Conservation (phyloP, 2,797 vertebrate genomes). For the Bovichtus diacanthus region DNA sequence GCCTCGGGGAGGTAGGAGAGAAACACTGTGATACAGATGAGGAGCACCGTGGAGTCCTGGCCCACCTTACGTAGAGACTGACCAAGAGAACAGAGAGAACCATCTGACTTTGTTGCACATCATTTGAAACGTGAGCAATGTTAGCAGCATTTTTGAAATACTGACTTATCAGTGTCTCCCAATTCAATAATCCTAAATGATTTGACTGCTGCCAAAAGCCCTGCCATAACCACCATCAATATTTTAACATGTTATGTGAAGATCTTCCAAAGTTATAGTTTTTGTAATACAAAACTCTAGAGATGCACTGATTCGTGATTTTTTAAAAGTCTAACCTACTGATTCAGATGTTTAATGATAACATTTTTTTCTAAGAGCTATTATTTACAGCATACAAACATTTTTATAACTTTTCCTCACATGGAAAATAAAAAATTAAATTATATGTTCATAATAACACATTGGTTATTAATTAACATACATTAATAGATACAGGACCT, state of each 20-base stretch:
- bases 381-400: no score
- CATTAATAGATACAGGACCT: no score
- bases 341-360: not conserved
- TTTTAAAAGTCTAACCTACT: no score
- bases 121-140: conserved; percentile 48
- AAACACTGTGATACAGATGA: conserved; percentile 96
- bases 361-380: not conserved
- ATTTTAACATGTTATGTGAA: not conserved
- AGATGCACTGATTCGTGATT: no score
- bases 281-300: not conserved
- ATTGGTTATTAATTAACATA: no score
- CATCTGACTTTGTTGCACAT: conserved; percentile 61
- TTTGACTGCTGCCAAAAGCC: not conserved
- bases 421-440: no score
- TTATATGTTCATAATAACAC: no score
- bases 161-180: not conserved
- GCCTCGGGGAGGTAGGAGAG: conserved; percentile 95
- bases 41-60: conserved; percentile 94
- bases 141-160: not conserved
- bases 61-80: conserved; percentile 94
- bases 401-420: no score
- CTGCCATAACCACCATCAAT: not conserved
- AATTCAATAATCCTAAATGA: not conserved
- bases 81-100: conserved; percentile 11
- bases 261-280: not conserved